These are phyloP conservation scores for Lasius fuliginosus DNA, from an alignment of 2,888 invertebrate genomes.

Conservation along the genomic window DNA sequence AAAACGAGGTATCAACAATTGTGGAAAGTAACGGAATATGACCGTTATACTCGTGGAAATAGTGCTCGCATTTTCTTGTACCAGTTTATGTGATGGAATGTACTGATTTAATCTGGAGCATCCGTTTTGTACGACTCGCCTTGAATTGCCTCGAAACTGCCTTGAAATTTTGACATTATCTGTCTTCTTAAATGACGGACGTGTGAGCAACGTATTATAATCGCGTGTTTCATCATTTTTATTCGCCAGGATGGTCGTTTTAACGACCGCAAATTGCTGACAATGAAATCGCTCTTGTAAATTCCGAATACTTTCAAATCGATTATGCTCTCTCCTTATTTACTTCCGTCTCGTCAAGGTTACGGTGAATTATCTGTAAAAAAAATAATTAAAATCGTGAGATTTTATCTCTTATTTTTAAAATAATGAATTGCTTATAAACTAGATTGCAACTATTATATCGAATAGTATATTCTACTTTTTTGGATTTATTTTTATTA, in stretches of 20 bases:
- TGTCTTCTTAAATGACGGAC: conserved; percentile 24
- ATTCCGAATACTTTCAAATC: conserved; percentile 20
- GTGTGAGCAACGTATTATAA: conserved; percentile 24
- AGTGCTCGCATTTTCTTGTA: conserved; percentile 24
- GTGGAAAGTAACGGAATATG: conserved; percentile 19
- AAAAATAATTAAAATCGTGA: conserved; percentile 23
- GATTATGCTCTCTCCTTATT: background rate
- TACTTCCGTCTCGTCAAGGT: conserved; percentile 14
- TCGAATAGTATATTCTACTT: background rate
- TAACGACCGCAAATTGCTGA: conserved; percentile 12
- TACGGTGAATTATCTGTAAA: background rate
- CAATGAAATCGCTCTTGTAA: background rate
- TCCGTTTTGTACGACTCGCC: conserved; percentile 18
- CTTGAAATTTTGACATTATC: conserved; percentile 27
- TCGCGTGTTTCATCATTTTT: conserved; percentile 22
- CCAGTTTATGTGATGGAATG: background rate
- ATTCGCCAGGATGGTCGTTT: background rate
- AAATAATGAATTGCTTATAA: background rate
- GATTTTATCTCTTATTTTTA: conserved; percentile 9
- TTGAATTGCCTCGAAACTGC: conserved; percentile 26
- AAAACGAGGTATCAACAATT: background rate
- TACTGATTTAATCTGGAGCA: conserved; percentile 33
- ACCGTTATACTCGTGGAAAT: conserved; percentile 36
- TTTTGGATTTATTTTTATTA: background rate
- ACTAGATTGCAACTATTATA: background rate